These are phyloP conservation scores for Pachliopta kotzebuea DNA, from an alignment of 2,888 invertebrate species.

Conservation along the genomic window DNA sequence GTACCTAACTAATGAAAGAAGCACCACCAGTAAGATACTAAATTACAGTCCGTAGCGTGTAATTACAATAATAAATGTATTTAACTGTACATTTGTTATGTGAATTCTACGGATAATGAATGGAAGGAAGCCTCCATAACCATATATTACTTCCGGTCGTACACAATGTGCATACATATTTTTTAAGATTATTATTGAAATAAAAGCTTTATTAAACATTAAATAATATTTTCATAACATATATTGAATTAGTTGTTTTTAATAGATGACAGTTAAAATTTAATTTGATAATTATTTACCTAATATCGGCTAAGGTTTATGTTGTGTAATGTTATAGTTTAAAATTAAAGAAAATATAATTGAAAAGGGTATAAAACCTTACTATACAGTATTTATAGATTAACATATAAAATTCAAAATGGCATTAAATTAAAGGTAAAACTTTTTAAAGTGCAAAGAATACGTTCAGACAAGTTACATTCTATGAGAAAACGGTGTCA, in stretches of 20 bases:
- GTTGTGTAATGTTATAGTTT: too few relatives aligned
- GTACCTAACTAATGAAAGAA: not conserved
- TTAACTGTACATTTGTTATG: constrained; percentile 21
- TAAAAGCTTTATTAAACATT: too few relatives aligned
- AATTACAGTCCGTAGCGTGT: not conserved
- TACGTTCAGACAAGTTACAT: not conserved
- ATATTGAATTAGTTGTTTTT: too few relatives aligned
- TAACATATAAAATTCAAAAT: too few relatives aligned
- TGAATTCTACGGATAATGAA: constrained; percentile 21
- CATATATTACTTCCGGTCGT: constrained; percentile 15
- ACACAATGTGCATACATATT: not conserved
- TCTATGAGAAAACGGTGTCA: constrained; percentile 12
- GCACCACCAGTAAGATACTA: not conserved
- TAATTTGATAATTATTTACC: too few relatives aligned
- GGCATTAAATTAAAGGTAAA: not conserved
- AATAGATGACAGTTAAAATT: too few relatives aligned
- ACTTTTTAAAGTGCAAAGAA: not conserved
- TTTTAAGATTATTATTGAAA: constrained; percentile 1
- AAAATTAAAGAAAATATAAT: too few relatives aligned
- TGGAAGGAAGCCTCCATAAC: constrained; percentile 17
- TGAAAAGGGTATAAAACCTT: too few relatives aligned
- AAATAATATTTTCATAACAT: too few relatives aligned
- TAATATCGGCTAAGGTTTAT: too few relatives aligned
- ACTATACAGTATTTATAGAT: too few relatives aligned
- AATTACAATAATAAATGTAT: not conserved